Percentiles rank a stretch among this genome's conserved stretches.
Conservation (phyloP, 92 coral and sea anemone genomes). For the Desmophyllum pertusum region DNA sequence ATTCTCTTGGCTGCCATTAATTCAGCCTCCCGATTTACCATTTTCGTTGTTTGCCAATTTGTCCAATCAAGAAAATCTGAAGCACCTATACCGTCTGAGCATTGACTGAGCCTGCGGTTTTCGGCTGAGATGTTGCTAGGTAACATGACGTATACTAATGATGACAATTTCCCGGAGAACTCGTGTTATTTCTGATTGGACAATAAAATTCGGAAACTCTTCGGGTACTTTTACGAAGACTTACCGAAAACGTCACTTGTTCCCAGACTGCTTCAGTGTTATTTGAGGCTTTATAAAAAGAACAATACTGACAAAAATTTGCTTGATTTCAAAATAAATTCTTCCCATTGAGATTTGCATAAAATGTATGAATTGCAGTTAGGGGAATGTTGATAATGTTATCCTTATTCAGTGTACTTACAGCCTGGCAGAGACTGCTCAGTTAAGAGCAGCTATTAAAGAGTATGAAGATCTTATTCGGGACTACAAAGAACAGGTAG, state of each 20-base stretch:
- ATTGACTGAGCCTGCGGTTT: neutral
- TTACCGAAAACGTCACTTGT: neutral
- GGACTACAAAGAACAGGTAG: conserved; percentile 92
- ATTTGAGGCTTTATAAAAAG: neutral
- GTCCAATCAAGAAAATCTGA: neutral
- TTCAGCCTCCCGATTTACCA: neutral
- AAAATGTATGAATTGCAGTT: neutral
- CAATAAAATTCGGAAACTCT: neutral
- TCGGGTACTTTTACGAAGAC: neutral
- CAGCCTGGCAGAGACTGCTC: conserved; percentile 78
- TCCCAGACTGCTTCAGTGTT: neutral
- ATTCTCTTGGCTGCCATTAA: neutral
- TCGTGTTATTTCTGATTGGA: neutral
- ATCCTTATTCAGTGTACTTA: conserved; percentile 62
- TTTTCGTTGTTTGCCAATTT: neutral
- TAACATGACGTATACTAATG: neutral
- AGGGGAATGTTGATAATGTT: neutral
- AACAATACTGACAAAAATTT: neutral
- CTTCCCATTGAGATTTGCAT: neutral
- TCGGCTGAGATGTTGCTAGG: neutral
- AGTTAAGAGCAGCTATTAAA: conserved; percentile 71
- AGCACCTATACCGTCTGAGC: neutral
- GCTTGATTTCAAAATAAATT: neutral
- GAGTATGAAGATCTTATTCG: conserved; percentile 80
- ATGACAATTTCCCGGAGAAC: neutral